These are phyloP conservation scores for Ptychobarbus kaznakovi DNA, from an alignment of 2,797 vertebrate genomes.

Conservation along the genomic window DNA sequence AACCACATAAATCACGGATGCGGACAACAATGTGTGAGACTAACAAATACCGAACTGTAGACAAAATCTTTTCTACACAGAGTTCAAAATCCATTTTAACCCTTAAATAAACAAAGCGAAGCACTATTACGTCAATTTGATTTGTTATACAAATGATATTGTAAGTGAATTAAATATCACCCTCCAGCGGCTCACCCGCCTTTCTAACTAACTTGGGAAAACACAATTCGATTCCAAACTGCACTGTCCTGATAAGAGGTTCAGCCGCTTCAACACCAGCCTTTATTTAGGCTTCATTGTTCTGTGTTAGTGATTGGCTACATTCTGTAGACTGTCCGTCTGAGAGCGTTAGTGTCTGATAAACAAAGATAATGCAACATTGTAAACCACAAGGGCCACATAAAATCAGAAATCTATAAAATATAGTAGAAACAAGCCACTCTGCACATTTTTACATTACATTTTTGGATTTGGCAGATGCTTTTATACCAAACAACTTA, in stretches of 20 bases:
- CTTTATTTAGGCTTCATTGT: constrained; percentile 61
- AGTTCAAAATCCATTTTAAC: constrained; percentile 43
- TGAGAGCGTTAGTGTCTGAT: constrained; percentile 41
- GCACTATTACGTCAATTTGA: constrained; percentile 38
- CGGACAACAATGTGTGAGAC: constrained; percentile 1
- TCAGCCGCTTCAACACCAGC: constrained; percentile 48
- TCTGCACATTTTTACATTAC: not conserved
- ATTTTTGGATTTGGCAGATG: not conserved
- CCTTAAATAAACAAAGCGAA: constrained; percentile 52
- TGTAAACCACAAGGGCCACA: not conserved
- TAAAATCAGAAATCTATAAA: not conserved
- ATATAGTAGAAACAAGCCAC: not conserved
- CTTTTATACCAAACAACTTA: not conserved
- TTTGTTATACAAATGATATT: constrained; percentile 57
- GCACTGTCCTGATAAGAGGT: constrained; percentile 67
- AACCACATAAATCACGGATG: constrained; percentile 34
- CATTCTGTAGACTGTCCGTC: constrained; percentile 42
- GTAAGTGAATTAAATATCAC: constrained; percentile 54
- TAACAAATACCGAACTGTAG: constrained; percentile 32
- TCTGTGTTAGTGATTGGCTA: constrained; percentile 46
- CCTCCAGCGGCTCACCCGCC: constrained; percentile 52
- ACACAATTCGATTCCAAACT: constrained; percentile 67
- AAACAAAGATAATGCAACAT: constrained; percentile 53
- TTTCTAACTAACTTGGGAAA: constrained; percentile 67
- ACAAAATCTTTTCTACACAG: constrained; percentile 30